Evolutionary conservation across 2,113 vertebrate species (phyloP).

Genomic region (Cricetomys ansorgei): DNA sequence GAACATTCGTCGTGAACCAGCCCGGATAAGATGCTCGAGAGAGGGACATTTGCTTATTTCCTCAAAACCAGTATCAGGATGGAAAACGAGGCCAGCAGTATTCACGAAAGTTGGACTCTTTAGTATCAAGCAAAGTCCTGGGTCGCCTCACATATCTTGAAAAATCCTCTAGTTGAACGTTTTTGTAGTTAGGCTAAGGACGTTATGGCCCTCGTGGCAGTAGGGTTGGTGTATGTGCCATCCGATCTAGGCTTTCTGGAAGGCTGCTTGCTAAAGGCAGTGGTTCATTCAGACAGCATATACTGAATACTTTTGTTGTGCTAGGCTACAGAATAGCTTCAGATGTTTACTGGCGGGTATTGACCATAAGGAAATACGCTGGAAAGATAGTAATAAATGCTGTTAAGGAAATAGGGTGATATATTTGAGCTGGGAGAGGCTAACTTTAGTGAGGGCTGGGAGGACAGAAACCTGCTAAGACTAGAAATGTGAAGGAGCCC

Average conservation of each 20-base stretch:
- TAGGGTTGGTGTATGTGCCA: not conserved
- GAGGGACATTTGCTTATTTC: not conserved
- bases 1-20: not conserved
- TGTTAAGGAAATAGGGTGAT: not conserved
- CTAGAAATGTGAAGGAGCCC: not conserved
- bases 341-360: not conserved
- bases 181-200: not conserved
- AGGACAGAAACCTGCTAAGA: conserved; percentile 1
- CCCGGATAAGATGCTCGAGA: not conserved
- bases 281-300: not conserved
- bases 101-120: not conserved
- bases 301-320: not conserved
- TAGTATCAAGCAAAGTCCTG: not conserved
- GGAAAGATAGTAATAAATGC: not conserved
- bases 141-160: not conserved
- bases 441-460: not conserved
- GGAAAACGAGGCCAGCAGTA: not conserved
- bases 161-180: not conserved
- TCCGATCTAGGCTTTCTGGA: not conserved
- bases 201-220: not conserved
- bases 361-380: not conserved
- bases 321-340: not conserved
- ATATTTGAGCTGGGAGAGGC: not conserved
- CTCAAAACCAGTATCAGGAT: not conserved
- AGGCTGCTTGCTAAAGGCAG: not conserved